phyloP scores from a whole-genome alignment of 2,113 vertebrate species.

The Rutilus rutilus region DNA sequence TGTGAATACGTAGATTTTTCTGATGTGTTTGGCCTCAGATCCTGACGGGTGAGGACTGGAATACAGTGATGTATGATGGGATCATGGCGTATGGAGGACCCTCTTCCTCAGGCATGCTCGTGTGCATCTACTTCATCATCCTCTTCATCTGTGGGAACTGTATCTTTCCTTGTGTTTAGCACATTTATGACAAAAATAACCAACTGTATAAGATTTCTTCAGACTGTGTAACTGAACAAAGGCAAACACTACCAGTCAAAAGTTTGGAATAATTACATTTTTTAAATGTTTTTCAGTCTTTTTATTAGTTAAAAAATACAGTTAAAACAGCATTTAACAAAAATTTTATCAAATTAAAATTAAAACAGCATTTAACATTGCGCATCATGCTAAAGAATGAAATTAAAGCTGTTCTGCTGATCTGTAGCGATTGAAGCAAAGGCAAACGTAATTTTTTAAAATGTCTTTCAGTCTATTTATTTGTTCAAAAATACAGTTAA shows the following conservation, averaged over 20 bases:
- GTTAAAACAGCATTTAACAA: too few species aligned
- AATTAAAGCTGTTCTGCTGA: background rate
- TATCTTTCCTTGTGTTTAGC: conserved; percentile 80
- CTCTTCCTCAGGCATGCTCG: conserved; percentile 95
- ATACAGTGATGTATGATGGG: conserved; percentile 97
- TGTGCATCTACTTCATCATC: conserved; percentile 99
- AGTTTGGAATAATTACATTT: too few species aligned
- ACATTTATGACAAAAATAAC: background rate
- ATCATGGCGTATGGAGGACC: conserved; percentile 98
- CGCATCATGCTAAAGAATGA: background rate
- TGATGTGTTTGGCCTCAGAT: conserved; percentile 75
- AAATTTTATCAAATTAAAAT: too few species aligned
- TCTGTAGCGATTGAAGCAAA: background rate
- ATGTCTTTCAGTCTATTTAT: too few species aligned
- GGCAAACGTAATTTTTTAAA: too few species aligned
- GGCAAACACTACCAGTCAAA: too few species aligned
- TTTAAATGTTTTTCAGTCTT: too few species aligned
- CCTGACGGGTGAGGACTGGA: conserved; percentile 99
- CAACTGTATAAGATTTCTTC: background rate
- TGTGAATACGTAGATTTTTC: background rate
- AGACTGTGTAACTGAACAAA: background rate
- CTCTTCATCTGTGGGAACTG: conserved; percentile 99
- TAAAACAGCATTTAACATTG: too few species aligned
- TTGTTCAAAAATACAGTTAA: too few species aligned
- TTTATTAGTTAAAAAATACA: too few species aligned